Percentiles rank a stretch among this genome's conserved stretches.
These are phyloP conservation scores for Cataglyphis hispanica DNA, from an alignment of 1,140 invertebrate species.

Conservation along the genomic window DNA sequence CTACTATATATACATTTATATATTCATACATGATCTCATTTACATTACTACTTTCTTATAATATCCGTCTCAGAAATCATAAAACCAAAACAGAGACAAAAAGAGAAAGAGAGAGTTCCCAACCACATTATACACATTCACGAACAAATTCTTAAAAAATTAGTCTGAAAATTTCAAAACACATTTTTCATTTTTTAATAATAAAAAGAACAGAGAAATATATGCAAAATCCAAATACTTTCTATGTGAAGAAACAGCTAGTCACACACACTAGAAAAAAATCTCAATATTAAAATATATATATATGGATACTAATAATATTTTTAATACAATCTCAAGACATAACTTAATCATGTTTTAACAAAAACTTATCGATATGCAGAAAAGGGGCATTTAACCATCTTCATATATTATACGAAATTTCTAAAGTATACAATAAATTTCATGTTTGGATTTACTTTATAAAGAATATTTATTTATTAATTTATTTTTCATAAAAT, in stretches of 20 bases:
- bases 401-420: too few relatives aligned
- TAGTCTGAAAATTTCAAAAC: neutral
- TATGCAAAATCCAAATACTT: neutral
- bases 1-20: slow-evolving; percentile 16
- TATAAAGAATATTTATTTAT: too few relatives aligned
- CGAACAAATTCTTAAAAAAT: neutral
- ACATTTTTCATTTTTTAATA: neutral
- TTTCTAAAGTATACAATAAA: too few relatives aligned
- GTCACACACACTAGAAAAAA: neutral
- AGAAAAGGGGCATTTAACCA: neutral
- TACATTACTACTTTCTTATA: neutral
- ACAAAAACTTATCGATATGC: neutral
- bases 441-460: too few relatives aligned
- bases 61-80: neutral
- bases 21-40: neutral
- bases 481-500: too few relatives aligned
- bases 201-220: neutral
- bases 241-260: neutral
- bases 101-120: too few relatives aligned
- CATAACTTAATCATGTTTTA: neutral
- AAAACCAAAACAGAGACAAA: neutral
- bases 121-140: neutral
- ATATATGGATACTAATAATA: neutral
- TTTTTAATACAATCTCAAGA: neutral
- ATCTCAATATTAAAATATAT: neutral